Base-by-base conservation (phyloP, 1,140 invertebrate species). In the Ceratina australensis region DNA sequence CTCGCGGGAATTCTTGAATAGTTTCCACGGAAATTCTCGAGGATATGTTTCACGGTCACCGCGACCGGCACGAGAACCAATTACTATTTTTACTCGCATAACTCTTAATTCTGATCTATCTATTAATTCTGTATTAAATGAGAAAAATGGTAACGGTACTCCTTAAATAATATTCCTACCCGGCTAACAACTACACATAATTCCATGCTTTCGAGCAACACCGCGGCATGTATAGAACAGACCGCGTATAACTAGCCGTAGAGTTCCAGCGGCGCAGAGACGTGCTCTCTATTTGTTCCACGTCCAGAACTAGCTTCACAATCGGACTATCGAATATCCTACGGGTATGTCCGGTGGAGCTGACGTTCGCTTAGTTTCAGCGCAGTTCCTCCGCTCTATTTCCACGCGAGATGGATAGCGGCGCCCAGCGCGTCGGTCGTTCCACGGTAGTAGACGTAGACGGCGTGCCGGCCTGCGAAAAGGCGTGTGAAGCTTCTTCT, bases 271-370 rank as follows among this genome's bases (percentile, higher is more conserved):
- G 10, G 22, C 67, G 59, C n/a, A 2, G 26, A 50, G 20, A 71
- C 66, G 22, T 24, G 50, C 59, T 50, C 69, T 28, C 60, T 78
- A 72, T 78, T 78, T 73, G 61, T 66, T 73, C 54, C 69, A 52
- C 60, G 77, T 65, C 47, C 20, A 16, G 33, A 47, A 42, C 61
- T 13, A 52, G 20, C 59, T 16, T 54, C 49, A n/a, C 57, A 47
- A 84, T 83, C 81, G 74, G 78, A 76, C 67, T 80, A 76, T 84
- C 77, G 82, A 83, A 80, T 80, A 83, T 84, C 82, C 82, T 72
- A 69, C 67, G 77, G 81, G 63, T 74, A 79, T 20, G 64, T 83
- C 67, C 52, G 49, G 79, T 72, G 66, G 67, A 76, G 33, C 72
- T 72, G 77, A 84, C 77, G 79, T 80, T 76, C 78, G 82, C 72